Evolutionary conservation across 2,888 invertebrate genomes (phyloP), one percentile per base, ranked within the genome.

Genomic region (Cryptocheilus praepositus): DNA sequence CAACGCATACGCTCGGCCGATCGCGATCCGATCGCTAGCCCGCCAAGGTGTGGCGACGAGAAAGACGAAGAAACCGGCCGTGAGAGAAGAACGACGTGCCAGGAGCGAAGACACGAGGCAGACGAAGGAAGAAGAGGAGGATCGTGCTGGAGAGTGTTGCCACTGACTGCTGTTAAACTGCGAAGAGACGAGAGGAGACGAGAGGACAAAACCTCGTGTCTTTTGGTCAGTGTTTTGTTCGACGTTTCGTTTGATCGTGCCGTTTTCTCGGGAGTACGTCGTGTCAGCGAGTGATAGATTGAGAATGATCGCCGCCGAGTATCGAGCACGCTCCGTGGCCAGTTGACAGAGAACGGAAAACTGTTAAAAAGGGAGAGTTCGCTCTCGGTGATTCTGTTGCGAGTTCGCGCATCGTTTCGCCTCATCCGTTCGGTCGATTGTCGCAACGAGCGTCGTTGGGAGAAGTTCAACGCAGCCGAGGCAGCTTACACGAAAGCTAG

Each of bases 41-140:
- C 49, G 49, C 36, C 36, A 82, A 85, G 85, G 85, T 85, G 83
- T 85, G 83, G 82, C 85, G 81, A 58, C 70, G 69, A 56, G 60
- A 11, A 49, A 49, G 49, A 18, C 49, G 49, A 49, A 16, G 16
- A n/a, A 49, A 49, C 16, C 3, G 19, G 19, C 18, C 16, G 49
- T 16, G 49, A 3, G 72, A 21, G 63, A 15, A 21, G 52, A 53
- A 44, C 19, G 52, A 28, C 52, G 60, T 16, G n/a, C 46, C 19
- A 19, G 59, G 25, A 22, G 45, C 28, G 51, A 51, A 16, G 51
- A 16, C 25, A 25, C n/a, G n/a, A n/a, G n/a, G n/a, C n/a, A n/a
- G n/a, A n/a, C n/a, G n/a, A n/a, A n/a, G n/a, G n/a, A n/a, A 13
- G 18, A 46, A 18, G 7, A 49, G 49, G 49, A 49, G 49, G 4